Base-by-base conservation (phyloP, 2,113 vertebrate genomes). In the Cryptotis parvus region DNA sequence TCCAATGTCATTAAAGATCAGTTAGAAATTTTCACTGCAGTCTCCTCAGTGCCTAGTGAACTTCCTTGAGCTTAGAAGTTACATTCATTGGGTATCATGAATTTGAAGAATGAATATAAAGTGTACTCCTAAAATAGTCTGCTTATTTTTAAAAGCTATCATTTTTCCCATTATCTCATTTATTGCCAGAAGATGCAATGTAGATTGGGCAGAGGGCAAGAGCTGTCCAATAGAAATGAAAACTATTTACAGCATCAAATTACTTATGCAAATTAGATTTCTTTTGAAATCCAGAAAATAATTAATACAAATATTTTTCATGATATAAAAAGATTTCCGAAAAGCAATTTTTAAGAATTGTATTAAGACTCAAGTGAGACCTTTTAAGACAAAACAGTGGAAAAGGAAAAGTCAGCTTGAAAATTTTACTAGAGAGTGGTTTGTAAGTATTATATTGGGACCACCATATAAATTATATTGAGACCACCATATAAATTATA, bases 71-170 rank as follows among this genome's bases (percentile, higher is more conserved):
- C n/a, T 18, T 4, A 81, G 43, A 5, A 26, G 52, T 10, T 31
- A 16, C 37, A 79, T 58, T 22, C 83, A 11, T 12, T 69, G 26
- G 65, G 29, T 3, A 39, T 12, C 31, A 65, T 35, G 52, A 80
- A 49, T 27, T 18, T 11, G 10, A 92, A 86, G 31, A 66, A 39
- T 78, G 18, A 74, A 12, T 26, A 66, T 27, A 63, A 82, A 65
- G 18, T 39, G 69, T 39, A 39, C 10, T 79, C 74, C 82, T 52
- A 33, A 92, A 84, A 77, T 69, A 77, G 26, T 0, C 26, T 45
- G 24, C 52, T 93, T 84, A 66, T 84, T 89, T 91, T 88, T 80
- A 90, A 93, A 24, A 49, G 20, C 29, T 63, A 18, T 35, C 55
- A 29, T 6, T 20, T 77, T 63, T 70, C 31, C 55, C 73, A 81